Conservation (phyloP, 1,140 invertebrate genomes). For the Campoletis sonorensis region DNA sequence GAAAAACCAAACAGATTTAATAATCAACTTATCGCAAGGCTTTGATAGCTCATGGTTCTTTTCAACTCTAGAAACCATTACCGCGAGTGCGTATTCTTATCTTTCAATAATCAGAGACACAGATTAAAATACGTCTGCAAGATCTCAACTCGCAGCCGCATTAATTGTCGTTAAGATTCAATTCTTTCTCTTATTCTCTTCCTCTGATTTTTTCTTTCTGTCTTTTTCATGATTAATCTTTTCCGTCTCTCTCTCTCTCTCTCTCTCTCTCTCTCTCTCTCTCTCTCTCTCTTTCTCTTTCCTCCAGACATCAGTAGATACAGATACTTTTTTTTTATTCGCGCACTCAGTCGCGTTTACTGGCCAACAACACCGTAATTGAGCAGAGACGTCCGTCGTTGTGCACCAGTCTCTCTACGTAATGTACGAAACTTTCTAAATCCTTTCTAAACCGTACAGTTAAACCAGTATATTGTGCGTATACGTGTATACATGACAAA, state of each 20-base stretch:
- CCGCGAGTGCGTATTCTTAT: slow-evolving; percentile 2
- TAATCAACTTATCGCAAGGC: not conserved
- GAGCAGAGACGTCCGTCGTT: slow-evolving; percentile 56
- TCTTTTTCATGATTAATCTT: not conserved
- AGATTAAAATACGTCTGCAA: slow-evolving; percentile 24
- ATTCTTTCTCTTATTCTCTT: not conserved
- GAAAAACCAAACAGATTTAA: not conserved
- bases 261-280: slow-evolving; percentile 5
- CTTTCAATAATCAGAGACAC: slow-evolving; percentile 15
- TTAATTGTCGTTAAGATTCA: slow-evolving; percentile 30
- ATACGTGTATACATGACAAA: slow-evolving; percentile 9
- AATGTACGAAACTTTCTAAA: slow-evolving; percentile 62
- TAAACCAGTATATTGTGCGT: not conserved
- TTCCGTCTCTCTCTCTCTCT: slow-evolving; percentile 7
- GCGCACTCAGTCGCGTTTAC: slow-evolving; percentile 20
- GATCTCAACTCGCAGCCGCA: slow-evolving; percentile 1
- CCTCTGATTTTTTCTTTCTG: not conserved
- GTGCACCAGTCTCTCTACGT: slow-evolving; percentile 46
- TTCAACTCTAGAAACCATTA: not conserved
- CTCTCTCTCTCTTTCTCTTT: slow-evolving; percentile 5
- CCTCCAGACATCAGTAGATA: not conserved
- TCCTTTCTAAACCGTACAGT: slow-evolving; percentile 55
- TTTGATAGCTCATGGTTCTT: not conserved
- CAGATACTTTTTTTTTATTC: not conserved
- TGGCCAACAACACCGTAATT: slow-evolving; percentile 50